Evolutionary conservation across 2,113 vertebrate genomes (phyloP), one percentile per base, ranked within the genome.

Genomic region (Hucho hucho): DNA sequence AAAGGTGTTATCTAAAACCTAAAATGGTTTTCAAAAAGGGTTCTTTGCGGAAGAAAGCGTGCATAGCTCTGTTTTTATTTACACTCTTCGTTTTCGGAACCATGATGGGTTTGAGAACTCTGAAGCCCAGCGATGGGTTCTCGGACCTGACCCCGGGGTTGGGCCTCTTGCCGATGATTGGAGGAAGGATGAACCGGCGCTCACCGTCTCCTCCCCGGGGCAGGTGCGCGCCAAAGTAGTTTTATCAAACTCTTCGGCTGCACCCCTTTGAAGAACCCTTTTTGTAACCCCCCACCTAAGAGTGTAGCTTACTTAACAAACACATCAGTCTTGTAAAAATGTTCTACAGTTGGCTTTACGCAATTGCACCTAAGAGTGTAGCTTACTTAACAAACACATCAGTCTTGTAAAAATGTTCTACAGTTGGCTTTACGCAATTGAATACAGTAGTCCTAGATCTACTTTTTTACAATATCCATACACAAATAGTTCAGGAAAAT

Each of bases 11-110:
- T 43, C 6, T 43, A 43, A 43, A 43, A 43, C 37, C 37, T 43
- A 43, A 43, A 43, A 43, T 1, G 9, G 7, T 37, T 2, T n/a
- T n/a, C n/a, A n/a, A n/a, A n/a, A n/a, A n/a, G n/a, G n/a, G n/a
- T n/a, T n/a, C n/a, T n/a, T n/a, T 96, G 56, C 92, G 95, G 66
- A 94, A 93, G 83, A 95, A 93, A 79, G 93, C 93, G 13, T 95
- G 94, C 80, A 86, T 96, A 20, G 95, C 92, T 43, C 88, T 97
- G 14, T 93, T 96, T 61, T 90, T 97, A 28, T 96, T 96, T 53
- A 92, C 94, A 18, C 86, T 97, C 0, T 96, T 97, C 76, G 85
- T 96, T 71, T 95, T 97, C 69, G 95, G 95, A 20, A 95, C 95
- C 11, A 93, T 96, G 87, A 95, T 97, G 95, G 96, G 93, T 61